Conservation (phyloP, 2,888 invertebrate genomes). For the Nomada hirtipes region DNA sequence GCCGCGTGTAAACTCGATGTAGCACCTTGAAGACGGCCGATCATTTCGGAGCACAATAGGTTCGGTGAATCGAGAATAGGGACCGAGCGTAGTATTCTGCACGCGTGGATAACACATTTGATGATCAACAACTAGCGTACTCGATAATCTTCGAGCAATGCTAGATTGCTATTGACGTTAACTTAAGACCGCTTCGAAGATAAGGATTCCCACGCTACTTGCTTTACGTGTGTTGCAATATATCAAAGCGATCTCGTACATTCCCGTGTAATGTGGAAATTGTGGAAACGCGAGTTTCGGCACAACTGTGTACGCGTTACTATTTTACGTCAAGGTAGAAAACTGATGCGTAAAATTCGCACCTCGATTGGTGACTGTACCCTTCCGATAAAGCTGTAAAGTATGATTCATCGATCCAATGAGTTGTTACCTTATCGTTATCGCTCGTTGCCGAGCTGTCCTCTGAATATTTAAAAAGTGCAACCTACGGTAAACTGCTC, state of each 20-base stretch:
- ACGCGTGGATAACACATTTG: not conserved
- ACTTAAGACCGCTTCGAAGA: not conserved
- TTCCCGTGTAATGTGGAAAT: too few species aligned
- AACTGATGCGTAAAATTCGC: not conserved
- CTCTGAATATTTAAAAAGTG: not conserved
- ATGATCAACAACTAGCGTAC: not conserved
- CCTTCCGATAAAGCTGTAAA: not conserved
- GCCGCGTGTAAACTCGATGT: not conserved
- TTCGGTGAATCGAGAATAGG: not conserved
- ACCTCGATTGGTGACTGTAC: not conserved
- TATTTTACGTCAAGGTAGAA: not conserved
- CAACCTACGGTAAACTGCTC: not conserved
- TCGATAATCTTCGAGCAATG: not conserved
- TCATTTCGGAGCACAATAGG: not conserved
- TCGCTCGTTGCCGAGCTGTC: not conserved
- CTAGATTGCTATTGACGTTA: not conserved
- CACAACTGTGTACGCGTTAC: not conserved
- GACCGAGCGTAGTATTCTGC: not conserved
- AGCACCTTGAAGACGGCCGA: not conserved
- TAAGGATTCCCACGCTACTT: not conserved
- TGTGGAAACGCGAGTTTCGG: not conserved
- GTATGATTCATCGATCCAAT: constrained; percentile 16
- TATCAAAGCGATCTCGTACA: not conserved
- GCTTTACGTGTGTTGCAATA: not conserved
- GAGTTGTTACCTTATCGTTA: constrained; percentile 27